phyloP scores from a whole-genome alignment of 1,140 invertebrate species.

The Diorhabda sublineata region DNA sequence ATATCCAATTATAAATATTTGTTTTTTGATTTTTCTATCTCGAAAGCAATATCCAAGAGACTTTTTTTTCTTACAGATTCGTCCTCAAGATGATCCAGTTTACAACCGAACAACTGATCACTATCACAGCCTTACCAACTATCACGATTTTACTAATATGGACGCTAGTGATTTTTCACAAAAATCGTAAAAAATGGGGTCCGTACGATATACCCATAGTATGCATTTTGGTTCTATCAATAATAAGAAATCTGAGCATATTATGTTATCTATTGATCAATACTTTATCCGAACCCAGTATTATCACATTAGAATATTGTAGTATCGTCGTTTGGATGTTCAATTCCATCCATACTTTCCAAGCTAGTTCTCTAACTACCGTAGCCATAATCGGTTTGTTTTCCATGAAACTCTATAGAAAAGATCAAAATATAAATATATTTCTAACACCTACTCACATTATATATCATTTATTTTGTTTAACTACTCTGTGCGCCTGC shows the following conservation, averaged over 20 bases:
- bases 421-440: conserved; percentile 50
- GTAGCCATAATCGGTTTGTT: conserved; percentile 52
- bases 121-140: conserved; percentile 47
- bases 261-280: conserved; percentile 46
- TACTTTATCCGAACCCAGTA: conserved; percentile 39
- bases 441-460: conserved; percentile 52
- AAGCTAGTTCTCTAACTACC: conserved; percentile 53
- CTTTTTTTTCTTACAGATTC: conserved; percentile 26
- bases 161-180: conserved; percentile 48
- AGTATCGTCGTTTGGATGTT: conserved; percentile 50
- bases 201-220: conserved; percentile 53
- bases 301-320: conserved; percentile 45
- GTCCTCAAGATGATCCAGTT: conserved; percentile 39
- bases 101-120: conserved; percentile 42
- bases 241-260: conserved; percentile 46
- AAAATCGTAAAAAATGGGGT: conserved; percentile 49
- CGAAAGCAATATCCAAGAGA: background rate
- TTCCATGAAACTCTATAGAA: conserved; percentile 47
- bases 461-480: conserved; percentile 53
- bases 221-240: conserved; percentile 46
- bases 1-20: no score
- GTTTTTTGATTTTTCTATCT: no score
- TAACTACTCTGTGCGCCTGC: conserved; percentile 51
- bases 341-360: conserved; percentile 52
- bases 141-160: conserved; percentile 45